A percentile compares a stretch with the other conserved stretches of the same genome.
These are phyloP conservation scores for Schizaphis graminum DNA, from an alignment of 2,888 invertebrate species.

Conservation along the genomic window DNA sequence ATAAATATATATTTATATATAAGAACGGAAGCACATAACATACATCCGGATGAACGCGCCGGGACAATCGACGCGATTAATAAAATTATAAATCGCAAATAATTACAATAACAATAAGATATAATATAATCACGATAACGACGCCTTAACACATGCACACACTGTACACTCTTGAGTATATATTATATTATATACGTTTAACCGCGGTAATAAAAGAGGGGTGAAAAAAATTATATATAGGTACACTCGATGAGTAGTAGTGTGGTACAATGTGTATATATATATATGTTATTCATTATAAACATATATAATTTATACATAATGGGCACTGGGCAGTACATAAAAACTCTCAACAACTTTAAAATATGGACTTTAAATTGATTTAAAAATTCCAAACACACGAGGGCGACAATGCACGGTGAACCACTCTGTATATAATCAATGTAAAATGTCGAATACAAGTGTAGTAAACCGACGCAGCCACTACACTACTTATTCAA, in stretches of 20 bases:
- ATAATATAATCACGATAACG: neutral
- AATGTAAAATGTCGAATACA: too few species aligned
- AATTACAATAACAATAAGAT: neutral
- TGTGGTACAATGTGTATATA: neutral
- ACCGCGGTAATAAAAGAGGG: neutral
- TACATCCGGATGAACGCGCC: neutral
- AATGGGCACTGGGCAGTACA: too few species aligned
- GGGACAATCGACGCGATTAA: conserved; percentile 1
- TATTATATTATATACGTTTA: neutral
- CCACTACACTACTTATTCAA: too few species aligned
- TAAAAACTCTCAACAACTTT: too few species aligned
- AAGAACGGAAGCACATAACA: neutral
- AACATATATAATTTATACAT: too few species aligned
- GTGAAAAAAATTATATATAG: neutral
- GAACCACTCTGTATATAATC: too few species aligned
- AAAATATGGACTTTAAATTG: too few species aligned
- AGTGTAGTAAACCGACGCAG: too few species aligned
- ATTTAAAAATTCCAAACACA: too few species aligned
- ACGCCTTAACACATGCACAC: neutral
- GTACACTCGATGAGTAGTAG: neutral
- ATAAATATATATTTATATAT: too few species aligned
- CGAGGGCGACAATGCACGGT: too few species aligned
- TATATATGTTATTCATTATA: too few species aligned
- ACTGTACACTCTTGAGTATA: neutral
- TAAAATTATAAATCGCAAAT: neutral